Conservation (phyloP, 1,140 invertebrate species). For the Drosophila rhopaloa region DNA sequence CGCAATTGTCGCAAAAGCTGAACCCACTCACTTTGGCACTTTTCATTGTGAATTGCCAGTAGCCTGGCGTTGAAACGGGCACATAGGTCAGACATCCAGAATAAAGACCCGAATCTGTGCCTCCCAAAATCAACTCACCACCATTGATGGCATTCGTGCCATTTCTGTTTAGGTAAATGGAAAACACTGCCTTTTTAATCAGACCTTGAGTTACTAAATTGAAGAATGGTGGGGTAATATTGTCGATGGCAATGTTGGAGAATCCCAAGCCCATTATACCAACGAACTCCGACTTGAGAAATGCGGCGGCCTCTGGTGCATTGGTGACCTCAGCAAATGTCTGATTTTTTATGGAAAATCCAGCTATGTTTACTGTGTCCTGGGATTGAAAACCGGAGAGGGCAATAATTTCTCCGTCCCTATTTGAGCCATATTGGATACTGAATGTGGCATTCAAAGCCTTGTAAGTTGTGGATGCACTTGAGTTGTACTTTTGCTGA, state of each 20-base stretch:
- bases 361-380: conserved; percentile 90
- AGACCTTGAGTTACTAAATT: conserved; percentile 95
- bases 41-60: conserved; percentile 98
- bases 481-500: conserved; percentile 97
- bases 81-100: conserved; percentile 95
- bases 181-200: conserved; percentile 93
- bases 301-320: conserved; percentile 94
- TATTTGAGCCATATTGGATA: conserved; percentile 94
- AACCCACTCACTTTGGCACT: conserved; percentile 86
- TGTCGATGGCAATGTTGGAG: conserved; percentile 93
- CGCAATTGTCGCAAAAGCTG: conserved; percentile 88
- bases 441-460: conserved; percentile 95
- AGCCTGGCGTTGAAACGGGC: conserved; percentile 92
- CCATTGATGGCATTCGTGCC: conserved; percentile 88
- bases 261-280: conserved; percentile 97
- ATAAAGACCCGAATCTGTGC: conserved; percentile 95
- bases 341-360: conserved; percentile 89
- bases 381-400: conserved; percentile 93
- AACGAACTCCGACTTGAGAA: conserved; percentile 98
- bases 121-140: conserved; percentile 97
- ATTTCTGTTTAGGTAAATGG: conserved; percentile 93
- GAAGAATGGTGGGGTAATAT: conserved; percentile 96
- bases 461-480: conserved; percentile 92
- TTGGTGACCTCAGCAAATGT: conserved; percentile 96
- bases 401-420: conserved; percentile 92